Base-by-base conservation (phyloP, 1,140 invertebrate species). In the Nomia melanderi region DNA sequence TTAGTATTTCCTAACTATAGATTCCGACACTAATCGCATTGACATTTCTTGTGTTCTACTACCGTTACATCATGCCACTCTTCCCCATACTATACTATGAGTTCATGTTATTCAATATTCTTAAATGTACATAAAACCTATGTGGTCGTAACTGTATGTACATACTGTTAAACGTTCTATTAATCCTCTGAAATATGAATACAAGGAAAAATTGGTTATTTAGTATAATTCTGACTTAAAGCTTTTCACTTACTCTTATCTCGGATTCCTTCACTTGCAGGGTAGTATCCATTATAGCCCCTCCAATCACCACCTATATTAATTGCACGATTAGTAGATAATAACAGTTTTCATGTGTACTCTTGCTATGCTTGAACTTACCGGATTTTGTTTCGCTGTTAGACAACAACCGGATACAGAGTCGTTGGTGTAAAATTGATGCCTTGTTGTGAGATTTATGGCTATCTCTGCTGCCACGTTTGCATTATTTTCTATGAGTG, bases 401-500 rank as follows among this genome's bases (percentile, higher is more conserved):
- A 77, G 60, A 54, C 54, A 41, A 11, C 54, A 57, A 11, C 44
- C 33, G 0, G 47, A 41, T 17, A 17, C 23, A 23, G 31, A 12
- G 14, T n/a, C 12, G 23, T 2, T 53, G 8, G 11, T 9, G 41
- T 25, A 44, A 62, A 6, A 20, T 17, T 47, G 56, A 62, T 25
- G 62, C 64, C 56, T 82, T 63, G 75, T 17, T 6, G 7, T 87
- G 74, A 96, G 93, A 87, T 95, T 93, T 7, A 95, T 90, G 11
- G 98, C 97, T 85, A 99, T 97, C 91, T 96, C 91, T 65, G 96
- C 95, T 23, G 96, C 98, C 64, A 98, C 94, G 78, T 89, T 92
- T 3, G 97, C 98, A 93, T 99, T 99, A 91, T 99, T 98, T 93
- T 97, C 95, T 84, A 99, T 96, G 33, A 99, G 93, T 5, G 95